Conservation (phyloP, 2,888 invertebrate species). For the Sympetrum striolatum region DNA sequence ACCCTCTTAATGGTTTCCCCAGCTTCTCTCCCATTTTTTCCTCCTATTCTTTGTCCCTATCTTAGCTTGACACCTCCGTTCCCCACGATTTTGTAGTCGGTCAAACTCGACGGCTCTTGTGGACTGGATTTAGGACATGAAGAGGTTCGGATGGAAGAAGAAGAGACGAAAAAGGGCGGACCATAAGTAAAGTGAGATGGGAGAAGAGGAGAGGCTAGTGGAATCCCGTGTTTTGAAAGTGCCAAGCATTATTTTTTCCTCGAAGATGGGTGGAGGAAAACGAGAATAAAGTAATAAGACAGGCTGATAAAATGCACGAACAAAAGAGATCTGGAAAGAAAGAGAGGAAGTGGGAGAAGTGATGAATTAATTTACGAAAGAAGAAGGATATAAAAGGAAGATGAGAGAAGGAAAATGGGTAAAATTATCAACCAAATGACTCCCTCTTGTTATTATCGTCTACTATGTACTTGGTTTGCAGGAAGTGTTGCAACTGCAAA, state of each 20-base stretch:
- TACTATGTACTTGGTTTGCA: too few species aligned
- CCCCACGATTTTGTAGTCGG: not conserved
- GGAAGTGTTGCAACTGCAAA: too few species aligned
- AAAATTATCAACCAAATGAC: too few species aligned
- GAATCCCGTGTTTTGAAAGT: constrained; percentile 27
- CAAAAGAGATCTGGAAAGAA: not conserved
- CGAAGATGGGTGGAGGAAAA: not conserved
- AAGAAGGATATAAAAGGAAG: too few species aligned
- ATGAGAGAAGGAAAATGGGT: too few species aligned
- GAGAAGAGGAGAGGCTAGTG: constrained; percentile 1
- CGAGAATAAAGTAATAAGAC: not conserved
- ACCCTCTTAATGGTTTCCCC: not conserved
- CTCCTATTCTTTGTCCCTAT: not conserved
- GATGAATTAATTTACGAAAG: not conserved
- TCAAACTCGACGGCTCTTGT: not conserved
- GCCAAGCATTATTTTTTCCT: constrained; percentile 1
- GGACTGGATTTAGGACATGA: not conserved
- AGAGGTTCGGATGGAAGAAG: not conserved
- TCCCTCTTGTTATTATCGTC: too few species aligned
- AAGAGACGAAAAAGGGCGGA: not conserved
- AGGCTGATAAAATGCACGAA: not conserved
- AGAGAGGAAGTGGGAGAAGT: not conserved
- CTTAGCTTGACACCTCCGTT: not conserved
- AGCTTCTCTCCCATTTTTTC: not conserved
- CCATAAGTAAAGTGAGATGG: constrained; percentile 22